Conservation (phyloP, 2,113 vertebrate species). For the Sinocyclocheilus anophthalmus region DNA sequence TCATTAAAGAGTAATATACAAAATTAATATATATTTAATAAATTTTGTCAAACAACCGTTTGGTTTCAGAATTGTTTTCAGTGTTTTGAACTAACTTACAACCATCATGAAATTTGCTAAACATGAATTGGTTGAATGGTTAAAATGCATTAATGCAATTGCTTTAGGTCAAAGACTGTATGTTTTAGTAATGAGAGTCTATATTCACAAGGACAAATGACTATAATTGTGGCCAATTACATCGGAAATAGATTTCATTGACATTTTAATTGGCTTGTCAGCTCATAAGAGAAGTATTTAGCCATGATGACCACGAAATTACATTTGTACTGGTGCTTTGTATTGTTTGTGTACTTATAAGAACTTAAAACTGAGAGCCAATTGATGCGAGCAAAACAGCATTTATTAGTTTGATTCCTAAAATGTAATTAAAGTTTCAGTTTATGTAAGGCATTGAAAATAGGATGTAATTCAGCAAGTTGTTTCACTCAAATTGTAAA, state of each 20-base stretch:
- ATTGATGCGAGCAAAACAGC: background rate
- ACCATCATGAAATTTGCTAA: too few species aligned
- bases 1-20: too few species aligned
- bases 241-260: too few species aligned
- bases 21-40: too few species aligned
- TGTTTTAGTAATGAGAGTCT: too few species aligned
- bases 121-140: too few species aligned
- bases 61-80: too few species aligned
- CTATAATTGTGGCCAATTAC: background rate
- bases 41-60: too few species aligned
- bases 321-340: background rate
- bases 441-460: background rate
- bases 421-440: background rate
- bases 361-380: background rate
- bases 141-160: too few species aligned
- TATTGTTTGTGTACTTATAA: background rate
- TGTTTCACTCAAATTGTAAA: background rate
- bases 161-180: too few species aligned
- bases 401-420: background rate
- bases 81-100: too few species aligned
- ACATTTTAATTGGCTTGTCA: background rate
- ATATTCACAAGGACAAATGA: too few species aligned
- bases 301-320: background rate
- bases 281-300: background rate
- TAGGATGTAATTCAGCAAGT: background rate